These are phyloP conservation scores for Brenthis ino DNA, from an alignment of 2,888 invertebrate species.

Conservation along the genomic window DNA sequence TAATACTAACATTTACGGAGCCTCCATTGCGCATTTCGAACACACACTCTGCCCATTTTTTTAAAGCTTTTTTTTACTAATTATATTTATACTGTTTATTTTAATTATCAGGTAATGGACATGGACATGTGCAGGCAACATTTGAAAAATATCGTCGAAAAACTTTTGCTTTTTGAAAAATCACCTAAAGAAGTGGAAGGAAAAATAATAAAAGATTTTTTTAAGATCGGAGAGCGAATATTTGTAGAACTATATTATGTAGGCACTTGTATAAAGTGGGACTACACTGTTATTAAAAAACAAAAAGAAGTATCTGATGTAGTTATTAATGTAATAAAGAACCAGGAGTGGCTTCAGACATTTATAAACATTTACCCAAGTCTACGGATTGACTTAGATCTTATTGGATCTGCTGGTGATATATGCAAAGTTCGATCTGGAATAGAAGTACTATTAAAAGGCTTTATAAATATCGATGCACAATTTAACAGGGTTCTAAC, in stretches of 20 bases:
- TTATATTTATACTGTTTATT: not conserved
- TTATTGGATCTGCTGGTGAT: slow-evolving; percentile 34
- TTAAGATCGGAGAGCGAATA: slow-evolving; percentile 39
- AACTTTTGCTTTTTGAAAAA: slow-evolving; percentile 36
- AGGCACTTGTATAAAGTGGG: slow-evolving; percentile 37
- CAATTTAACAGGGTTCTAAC: slow-evolving; percentile 38
- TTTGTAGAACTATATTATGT: slow-evolving; percentile 40
- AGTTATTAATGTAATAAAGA: slow-evolving; percentile 28
- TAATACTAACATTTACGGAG: no score
- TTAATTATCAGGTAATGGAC: slow-evolving; percentile 38
- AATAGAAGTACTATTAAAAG: slow-evolving; percentile 37
- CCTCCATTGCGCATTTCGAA: no score
- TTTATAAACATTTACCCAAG: slow-evolving; percentile 42
- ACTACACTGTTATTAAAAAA: slow-evolving; percentile 28
- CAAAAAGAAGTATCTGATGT: slow-evolving; percentile 29
- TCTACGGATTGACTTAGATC: slow-evolving; percentile 39
- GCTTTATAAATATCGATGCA: slow-evolving; percentile 33
- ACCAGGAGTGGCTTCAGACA: slow-evolving; percentile 39
- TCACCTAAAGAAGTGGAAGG: slow-evolving; percentile 41
- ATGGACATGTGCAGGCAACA: slow-evolving; percentile 38
- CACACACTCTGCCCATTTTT: no score
- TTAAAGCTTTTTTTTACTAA: not conserved
- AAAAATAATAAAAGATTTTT: slow-evolving; percentile 40
- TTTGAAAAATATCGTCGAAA: slow-evolving; percentile 34
- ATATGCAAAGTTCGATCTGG: slow-evolving; percentile 41